Conservation (phyloP, 1,140 invertebrate genomes). For the Thaumetopoea pityocampa region DNA sequence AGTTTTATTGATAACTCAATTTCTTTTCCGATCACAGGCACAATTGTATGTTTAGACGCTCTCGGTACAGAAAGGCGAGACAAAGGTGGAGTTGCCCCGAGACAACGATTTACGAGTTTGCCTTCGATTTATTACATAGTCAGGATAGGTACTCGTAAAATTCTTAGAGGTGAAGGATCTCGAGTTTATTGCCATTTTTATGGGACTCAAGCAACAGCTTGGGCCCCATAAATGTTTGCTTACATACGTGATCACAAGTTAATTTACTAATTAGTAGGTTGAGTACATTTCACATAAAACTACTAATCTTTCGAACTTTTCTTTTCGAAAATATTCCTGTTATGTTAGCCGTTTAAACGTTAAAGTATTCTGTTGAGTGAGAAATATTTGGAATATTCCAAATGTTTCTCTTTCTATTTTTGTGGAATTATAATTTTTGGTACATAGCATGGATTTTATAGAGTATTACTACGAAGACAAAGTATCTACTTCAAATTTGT, state of each 20-base stretch:
- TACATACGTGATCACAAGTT: background rate
- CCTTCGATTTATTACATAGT: slow-evolving; percentile 35
- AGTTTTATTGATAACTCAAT: slow-evolving; percentile 17
- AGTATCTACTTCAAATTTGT: too few relatives aligned
- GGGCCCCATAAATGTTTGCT: slow-evolving; percentile 12
- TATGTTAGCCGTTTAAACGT: too few relatives aligned
- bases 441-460: too few relatives aligned
- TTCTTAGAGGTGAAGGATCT: slow-evolving; percentile 18
- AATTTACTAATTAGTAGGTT: background rate
- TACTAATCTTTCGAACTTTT: background rate
- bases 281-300: background rate
- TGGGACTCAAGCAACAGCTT: too few relatives aligned
- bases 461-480: too few relatives aligned
- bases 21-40: slow-evolving; percentile 4
- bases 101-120: slow-evolving; percentile 34
- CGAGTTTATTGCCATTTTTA: slow-evolving; percentile 34
- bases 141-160: slow-evolving; percentile 26
- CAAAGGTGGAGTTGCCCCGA: slow-evolving; percentile 22
- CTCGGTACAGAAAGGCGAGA: slow-evolving; percentile 9
- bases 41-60: slow-evolving; percentile 17
- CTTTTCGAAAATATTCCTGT: too few relatives aligned
- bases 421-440: too few relatives aligned
- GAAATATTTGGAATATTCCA: too few relatives aligned
- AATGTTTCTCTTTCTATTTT: too few relatives aligned
- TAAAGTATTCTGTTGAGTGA: too few relatives aligned